Conservation (phyloP, 2,797 vertebrate species). For the Galaxias olidus region DNA sequence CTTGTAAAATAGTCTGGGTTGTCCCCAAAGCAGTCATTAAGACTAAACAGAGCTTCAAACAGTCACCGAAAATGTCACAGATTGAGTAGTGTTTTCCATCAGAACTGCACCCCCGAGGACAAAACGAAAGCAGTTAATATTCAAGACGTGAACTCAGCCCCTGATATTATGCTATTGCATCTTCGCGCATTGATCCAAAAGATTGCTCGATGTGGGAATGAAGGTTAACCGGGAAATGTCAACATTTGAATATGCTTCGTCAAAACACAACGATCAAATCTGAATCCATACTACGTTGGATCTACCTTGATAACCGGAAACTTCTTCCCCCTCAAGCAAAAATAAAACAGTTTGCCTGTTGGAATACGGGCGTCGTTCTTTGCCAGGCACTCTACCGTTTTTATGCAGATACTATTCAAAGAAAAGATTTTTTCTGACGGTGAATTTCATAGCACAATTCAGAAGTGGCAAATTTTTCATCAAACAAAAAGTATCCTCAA, state of each 20-base stretch:
- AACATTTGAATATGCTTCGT: slow-evolving; percentile 50
- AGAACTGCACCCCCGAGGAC: slow-evolving; percentile 24
- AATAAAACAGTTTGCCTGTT: slow-evolving; percentile 2
- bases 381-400: too few species aligned
- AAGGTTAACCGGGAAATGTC: slow-evolving; percentile 56
- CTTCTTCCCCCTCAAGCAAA: slow-evolving; percentile 15
- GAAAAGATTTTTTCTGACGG: neutral
- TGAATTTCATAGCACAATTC: neutral
- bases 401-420: neutral
- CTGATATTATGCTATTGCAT: slow-evolving; percentile 39
- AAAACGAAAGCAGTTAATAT: slow-evolving; percentile 44
- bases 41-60: slow-evolving; percentile 47
- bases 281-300: slow-evolving; percentile 5
- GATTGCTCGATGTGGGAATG: slow-evolving; percentile 41
- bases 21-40: slow-evolving; percentile 48
- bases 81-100: slow-evolving; percentile 39
- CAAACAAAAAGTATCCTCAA: too few species aligned
- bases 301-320: slow-evolving; percentile 2
- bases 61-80: slow-evolving; percentile 49
- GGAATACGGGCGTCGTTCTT: too few species aligned
- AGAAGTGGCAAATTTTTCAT: neutral
- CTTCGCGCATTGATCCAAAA: slow-evolving; percentile 47
- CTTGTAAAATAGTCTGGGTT: slow-evolving; percentile 44
- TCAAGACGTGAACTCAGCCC: slow-evolving; percentile 37
- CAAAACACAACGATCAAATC: slow-evolving; percentile 29